Evolutionary conservation across 30 jellyfish, hydroid and myxozoan species (phyloP), one percentile per base, ranked within the genome.

Genomic region (Aurelia aurita): DNA sequence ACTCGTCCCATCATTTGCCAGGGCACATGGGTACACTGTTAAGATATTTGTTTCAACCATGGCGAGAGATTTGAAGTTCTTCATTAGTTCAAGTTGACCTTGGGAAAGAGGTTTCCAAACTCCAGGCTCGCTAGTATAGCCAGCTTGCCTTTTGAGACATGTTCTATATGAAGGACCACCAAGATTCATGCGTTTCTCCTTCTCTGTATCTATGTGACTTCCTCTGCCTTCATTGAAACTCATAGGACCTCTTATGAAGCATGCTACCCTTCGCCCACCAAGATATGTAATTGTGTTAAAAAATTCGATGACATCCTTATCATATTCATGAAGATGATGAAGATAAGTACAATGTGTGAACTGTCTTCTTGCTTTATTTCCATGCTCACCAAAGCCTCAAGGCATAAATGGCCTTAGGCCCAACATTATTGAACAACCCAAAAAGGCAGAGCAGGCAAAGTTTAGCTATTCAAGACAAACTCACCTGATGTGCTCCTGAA

Each of bases 61-160:
- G 47, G 85, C 9, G 14, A 49, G 70, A 72, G 85, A 72, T 34
- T 76, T 39, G 53, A 43, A 58, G 64, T 58, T 57, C 46, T 58
- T 57, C 77, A 60, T 28, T 76, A 76, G 63, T 58, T 76, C 88
- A 55, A 76, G 78, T 34, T 76, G 86, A 20, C 49, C 58, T 43
- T 43, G 86, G 74, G 72, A 47, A 15, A 73, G 72, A 51, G 72
- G 72, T 32, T 73, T 73, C 72, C 71, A 47, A 51, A 73, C 72
- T 25, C 86, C 86, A 47, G 86, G 72, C 86, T 73, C 86, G 74
- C 27, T 47, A 44, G 76, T 47, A 51, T 47, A 73, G 74, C 72
- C 86, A 20, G 72, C 86, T 47, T 73, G 71, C 54, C 74, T 5
- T 73, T 51, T 46, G 20, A 73, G 74, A 55, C 86, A 73, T 44